A percentile compares a stretch with the other conserved stretches of the same genome.
phyloP scores from a whole-genome alignment of 2,888 invertebrate genomes.

The Peribatodes rhomboidaria region DNA sequence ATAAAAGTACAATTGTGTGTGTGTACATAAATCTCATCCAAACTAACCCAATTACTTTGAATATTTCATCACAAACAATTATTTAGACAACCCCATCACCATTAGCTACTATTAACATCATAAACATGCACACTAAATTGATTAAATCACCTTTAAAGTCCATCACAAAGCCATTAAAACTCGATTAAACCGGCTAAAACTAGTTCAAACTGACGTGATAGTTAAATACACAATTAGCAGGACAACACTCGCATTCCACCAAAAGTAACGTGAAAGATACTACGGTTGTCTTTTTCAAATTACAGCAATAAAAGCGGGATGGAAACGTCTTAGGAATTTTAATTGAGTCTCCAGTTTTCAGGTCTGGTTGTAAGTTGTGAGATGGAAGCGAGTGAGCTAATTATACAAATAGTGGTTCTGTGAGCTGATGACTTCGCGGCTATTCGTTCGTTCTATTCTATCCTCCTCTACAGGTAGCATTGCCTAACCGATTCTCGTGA shows the following conservation, averaged over 20 bases:
- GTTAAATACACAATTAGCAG: constrained; percentile 43
- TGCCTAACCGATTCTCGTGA: too few species aligned
- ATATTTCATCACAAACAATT: not conserved
- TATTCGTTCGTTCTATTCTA: too few species aligned
- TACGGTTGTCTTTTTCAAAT: constrained; percentile 65
- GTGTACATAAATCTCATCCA: constrained; percentile 1
- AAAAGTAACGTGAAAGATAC: constrained; percentile 41
- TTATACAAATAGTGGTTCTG: too few species aligned
- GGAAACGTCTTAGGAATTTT: constrained; percentile 71
- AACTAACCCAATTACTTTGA: not conserved
- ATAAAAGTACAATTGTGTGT: too few species aligned
- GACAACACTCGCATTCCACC: constrained; percentile 36
- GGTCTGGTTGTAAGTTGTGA: constrained; percentile 36
- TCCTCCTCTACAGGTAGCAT: too few species aligned
- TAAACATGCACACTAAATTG: constrained; percentile 27
- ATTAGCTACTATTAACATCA: constrained; percentile 19
- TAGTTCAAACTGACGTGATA: constrained; percentile 36
- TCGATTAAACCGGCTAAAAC: constrained; percentile 17
- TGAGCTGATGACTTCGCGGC: too few species aligned
- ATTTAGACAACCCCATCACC: constrained; percentile 11
- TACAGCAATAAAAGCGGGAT: constrained; percentile 67
- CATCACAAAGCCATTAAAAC: constrained; percentile 42
- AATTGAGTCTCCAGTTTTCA: constrained; percentile 71
- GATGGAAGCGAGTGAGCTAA: constrained; percentile 1
- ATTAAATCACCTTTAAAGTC: constrained; percentile 40